These are phyloP conservation scores for Zoroaster sp. DNA, from an alignment of 53 echinoderm and acorn worm genomes.

Conservation along the genomic window DNA sequence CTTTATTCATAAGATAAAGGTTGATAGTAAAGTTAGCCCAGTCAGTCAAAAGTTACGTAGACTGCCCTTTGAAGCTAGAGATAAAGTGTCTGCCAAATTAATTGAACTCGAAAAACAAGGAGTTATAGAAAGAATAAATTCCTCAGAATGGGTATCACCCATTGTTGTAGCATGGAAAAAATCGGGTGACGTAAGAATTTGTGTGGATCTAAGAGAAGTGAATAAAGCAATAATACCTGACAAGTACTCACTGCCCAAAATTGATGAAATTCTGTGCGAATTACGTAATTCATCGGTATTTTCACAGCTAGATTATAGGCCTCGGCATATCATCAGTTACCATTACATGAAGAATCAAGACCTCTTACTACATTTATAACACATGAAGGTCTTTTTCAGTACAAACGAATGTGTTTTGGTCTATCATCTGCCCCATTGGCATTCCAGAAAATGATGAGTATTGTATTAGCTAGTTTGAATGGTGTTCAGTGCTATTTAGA, in stretches of 20 bases:
- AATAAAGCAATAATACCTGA: constrained; percentile 69
- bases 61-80: constrained; percentile 27
- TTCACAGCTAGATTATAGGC: constrained; percentile 63
- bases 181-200: constrained; percentile 61
- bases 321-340: constrained; percentile 66
- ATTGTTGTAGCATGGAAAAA: constrained; percentile 54
- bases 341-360: constrained; percentile 57
- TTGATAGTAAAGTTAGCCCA: background rate
- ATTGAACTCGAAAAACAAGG: constrained; percentile 52
- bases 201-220: constrained; percentile 62
- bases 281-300: constrained; percentile 32
- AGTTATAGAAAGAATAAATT: constrained; percentile 61
- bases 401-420: constrained; percentile 68
- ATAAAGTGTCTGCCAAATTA: constrained; percentile 56
- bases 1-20: background rate
- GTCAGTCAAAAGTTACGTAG: background rate
- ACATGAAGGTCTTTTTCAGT: constrained; percentile 62
- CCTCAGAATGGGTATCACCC: constrained; percentile 67
- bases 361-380: constrained; percentile 72
- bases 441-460: constrained; percentile 71
- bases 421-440: constrained; percentile 69
- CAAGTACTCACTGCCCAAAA: constrained; percentile 63
- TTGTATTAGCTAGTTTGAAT: constrained; percentile 30
- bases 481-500: constrained; percentile 68
- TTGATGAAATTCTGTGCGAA: constrained; percentile 64